Evolutionary conservation across 2,888 invertebrate species (phyloP), one percentile per base, ranked within the genome.

Genomic region (Ornithoptera priamus): DNA sequence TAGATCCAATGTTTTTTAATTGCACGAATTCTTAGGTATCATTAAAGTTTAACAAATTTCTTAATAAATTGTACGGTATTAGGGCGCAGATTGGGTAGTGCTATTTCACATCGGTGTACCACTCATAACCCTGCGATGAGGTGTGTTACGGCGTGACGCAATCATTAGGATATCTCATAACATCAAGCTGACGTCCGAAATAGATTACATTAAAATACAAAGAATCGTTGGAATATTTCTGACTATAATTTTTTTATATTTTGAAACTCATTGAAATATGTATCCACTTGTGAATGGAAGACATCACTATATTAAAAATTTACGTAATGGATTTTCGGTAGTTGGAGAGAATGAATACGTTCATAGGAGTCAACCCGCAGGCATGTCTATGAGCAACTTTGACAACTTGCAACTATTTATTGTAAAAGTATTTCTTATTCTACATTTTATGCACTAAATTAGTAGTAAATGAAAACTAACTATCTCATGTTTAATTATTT

Each of bases 201-300:
- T 79, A 82, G 77, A 75, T 73, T 62, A 70, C 60, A 68, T 72
- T 74, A 72, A 76, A 74, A 78, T 76, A 75, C 72, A 73, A 71
- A 76, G 80, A 80, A 78, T 78, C 73, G 74, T 75, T 70, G 64
- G 67, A 72, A 75, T 73, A 71, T 75, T 74, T 75, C 74, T 74
- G 72, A 73, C 70, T 69, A 73, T 72, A 67, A 75, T 72, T 73
- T 72, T 74, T 76, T 76, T 77, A 73, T 74, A 78, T 82, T 80
- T 78, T 81, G 77, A 78, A 81, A 72, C 78, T 81, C 77, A 57
- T 62, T 63, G 65, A 60, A 69, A 80, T 81, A 80, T 81, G 83
- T 84, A 73, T 75, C 81, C 80, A 78, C 77, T 84, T 84, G 86
- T 91, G 90, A 91, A 91, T 92, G 92, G 82, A 90, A 89, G 90